These are phyloP conservation scores for Lepidochitona cinerea DNA, from an alignment of 2,888 invertebrate species.

Conservation along the genomic window DNA sequence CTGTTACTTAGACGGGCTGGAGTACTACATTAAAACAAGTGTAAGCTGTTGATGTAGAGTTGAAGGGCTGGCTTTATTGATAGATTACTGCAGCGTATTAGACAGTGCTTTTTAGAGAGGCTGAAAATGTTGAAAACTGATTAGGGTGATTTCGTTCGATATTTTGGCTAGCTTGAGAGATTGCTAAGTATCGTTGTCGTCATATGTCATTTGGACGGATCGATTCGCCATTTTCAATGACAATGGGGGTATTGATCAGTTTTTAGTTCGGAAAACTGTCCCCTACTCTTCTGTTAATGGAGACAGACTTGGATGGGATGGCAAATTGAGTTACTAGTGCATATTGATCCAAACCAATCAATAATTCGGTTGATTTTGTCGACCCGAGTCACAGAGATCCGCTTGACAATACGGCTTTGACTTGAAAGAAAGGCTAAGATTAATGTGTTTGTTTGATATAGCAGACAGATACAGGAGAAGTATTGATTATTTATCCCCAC, in stretches of 20 bases:
- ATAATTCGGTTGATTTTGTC: neutral
- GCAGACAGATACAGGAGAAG: neutral
- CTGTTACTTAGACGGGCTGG: too few species aligned
- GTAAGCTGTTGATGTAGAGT: too few species aligned
- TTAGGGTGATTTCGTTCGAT: too few species aligned
- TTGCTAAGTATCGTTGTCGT: too few species aligned
- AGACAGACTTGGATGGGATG: neutral
- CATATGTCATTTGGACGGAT: slow-evolving; percentile 22
- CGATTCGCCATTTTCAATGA: slow-evolving; percentile 32
- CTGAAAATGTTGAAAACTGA: too few species aligned
- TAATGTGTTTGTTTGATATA: neutral
- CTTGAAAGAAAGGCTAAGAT: neutral
- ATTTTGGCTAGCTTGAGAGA: too few species aligned
- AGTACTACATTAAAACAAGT: too few species aligned
- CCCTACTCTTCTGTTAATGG: neutral
- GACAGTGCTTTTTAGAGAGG: too few species aligned
- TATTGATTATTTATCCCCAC: neutral
- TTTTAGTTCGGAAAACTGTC: neutral
- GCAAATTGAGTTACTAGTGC: neutral
- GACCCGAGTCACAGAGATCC: neutral
- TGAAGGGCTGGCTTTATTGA: too few species aligned
- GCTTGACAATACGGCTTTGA: neutral
- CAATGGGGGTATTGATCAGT: slow-evolving; percentile 33
- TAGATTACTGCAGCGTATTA: too few species aligned
- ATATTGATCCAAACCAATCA: neutral